Evolutionary conservation across 2,113 vertebrate species (phyloP).

Genomic region (Hemichromis elongatus): DNA sequence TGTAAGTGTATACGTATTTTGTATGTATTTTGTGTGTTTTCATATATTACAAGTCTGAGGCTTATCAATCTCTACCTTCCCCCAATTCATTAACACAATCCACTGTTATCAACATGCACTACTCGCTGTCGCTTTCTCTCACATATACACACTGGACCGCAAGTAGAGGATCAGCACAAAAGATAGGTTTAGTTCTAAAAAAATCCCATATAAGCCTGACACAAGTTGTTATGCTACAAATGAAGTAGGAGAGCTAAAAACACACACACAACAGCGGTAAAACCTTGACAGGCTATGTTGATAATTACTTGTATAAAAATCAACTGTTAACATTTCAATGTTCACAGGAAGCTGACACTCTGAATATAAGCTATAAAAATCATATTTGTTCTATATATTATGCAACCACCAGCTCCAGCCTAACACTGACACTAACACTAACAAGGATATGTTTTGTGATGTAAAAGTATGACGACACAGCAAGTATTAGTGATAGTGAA

Average conservation of each 20-base stretch:
- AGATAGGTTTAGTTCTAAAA: neutral
- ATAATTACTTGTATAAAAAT: neutral
- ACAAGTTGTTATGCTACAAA: neutral
- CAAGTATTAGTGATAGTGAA: neutral
- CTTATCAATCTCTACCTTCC: constrained; percentile 16
- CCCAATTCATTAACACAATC: constrained; percentile 27
- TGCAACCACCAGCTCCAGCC: neutral
- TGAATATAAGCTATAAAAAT: neutral
- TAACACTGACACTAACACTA: no score
- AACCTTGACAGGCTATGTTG: neutral
- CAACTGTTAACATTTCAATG: neutral
- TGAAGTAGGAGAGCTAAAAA: neutral
- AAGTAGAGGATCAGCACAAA: neutral
- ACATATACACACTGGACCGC: neutral
- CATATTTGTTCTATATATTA: neutral
- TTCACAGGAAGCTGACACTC: neutral
- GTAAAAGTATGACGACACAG: neutral
- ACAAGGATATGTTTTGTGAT: neutral
- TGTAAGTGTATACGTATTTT: neutral
- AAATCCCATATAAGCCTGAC: neutral
- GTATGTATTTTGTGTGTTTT: neutral
- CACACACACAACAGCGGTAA: neutral
- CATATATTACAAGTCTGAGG: constrained; percentile 18
- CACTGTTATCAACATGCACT: constrained; percentile 1
- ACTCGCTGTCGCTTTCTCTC: neutral